Evolutionary conservation across 2,888 invertebrate species (phyloP), one percentile per base, ranked within the genome.

Genomic region (Drosophila pegasa): DNA sequence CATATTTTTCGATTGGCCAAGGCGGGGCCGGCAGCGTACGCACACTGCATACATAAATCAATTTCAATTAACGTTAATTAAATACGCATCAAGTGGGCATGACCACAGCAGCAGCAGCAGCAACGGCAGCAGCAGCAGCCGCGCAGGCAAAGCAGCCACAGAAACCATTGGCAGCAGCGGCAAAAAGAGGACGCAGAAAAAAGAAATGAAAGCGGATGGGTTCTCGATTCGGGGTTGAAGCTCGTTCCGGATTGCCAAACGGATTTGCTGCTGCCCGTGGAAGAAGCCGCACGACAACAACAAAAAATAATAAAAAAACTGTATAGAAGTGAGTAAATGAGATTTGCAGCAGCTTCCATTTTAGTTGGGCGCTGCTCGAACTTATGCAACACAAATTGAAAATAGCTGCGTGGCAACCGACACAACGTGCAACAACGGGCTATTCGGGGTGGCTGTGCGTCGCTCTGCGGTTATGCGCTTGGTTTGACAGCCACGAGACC

Each of bases 21-120:
- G 10, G 5, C 31, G 20, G 45, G 51, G 18, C 37, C 47, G 22
- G 38, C 43, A 22, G 25, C 37, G 76, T 80, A 87, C 82, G 85
- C 78, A 73, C 66, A 59, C 69, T 82, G 85, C 85, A 85, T 85
- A 81, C 79, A 84, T 90, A 88, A 90, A 90, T 90, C 90, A 90
- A 90, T 87, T 89, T 85, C 90, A 90, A 90, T 90, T 90, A 90
- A 86, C 90, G 81, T 90, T 90, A 90, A 90, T 90, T 90, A 90
- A 90, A 90, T 90, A 87, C 78, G 77, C 84, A 90, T 90, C 79
- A 89, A 89, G 79, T 88, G 82, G 90, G 81, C 89, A 82, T 89
- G 81, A 90, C 88, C 89, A 87, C 89, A 87, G 72, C 71, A 65
- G 51, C 35, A 35, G 7, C 22, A 62, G 43, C 35, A 40, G 50